A percentile compares a stretch with the other conserved stretches of the same genome.
phyloP scores from a whole-genome alignment of 2,113 vertebrate species.

The Phylloscopus whistleri region DNA sequence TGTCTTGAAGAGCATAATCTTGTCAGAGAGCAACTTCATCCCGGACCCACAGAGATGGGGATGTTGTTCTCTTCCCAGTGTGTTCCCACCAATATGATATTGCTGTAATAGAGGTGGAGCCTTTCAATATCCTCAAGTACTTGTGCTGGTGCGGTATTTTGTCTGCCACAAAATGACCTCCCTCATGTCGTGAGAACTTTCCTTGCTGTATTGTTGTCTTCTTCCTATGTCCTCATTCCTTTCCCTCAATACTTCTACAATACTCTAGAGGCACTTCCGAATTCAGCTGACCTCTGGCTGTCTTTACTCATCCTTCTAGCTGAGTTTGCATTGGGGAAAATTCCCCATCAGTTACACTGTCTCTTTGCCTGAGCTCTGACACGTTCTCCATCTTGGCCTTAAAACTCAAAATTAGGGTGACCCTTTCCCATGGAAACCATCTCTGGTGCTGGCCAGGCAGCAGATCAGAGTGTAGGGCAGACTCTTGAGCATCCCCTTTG shows the following conservation, averaged over 20 bases:
- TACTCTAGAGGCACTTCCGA: background rate
- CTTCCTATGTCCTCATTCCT: background rate
- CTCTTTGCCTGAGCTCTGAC: background rate
- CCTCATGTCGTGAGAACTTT: background rate
- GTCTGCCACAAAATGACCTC: background rate
- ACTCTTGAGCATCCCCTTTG: background rate
- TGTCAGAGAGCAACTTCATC: background rate
- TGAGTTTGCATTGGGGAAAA: background rate
- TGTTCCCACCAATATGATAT: background rate
- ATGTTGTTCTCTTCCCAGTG: background rate
- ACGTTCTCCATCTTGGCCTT: background rate
- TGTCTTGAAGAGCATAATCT: background rate
- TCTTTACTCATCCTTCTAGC: background rate
- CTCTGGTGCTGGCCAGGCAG: background rate
- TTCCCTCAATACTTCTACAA: background rate
- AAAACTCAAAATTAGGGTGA: background rate
- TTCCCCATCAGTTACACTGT: background rate
- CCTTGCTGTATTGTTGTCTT: background rate
- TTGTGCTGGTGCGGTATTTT: fast-evolving
- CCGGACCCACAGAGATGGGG: background rate
- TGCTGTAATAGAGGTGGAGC: background rate
- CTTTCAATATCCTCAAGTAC: background rate
- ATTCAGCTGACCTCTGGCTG: background rate
- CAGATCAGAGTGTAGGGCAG: background rate
- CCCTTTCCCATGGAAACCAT: background rate